Percentiles rank a stretch among this genome's conserved stretches.
Evolutionary conservation across 2,113 vertebrate genomes (phyloP).

Genomic region (Heloderma charlesbogerti): DNA sequence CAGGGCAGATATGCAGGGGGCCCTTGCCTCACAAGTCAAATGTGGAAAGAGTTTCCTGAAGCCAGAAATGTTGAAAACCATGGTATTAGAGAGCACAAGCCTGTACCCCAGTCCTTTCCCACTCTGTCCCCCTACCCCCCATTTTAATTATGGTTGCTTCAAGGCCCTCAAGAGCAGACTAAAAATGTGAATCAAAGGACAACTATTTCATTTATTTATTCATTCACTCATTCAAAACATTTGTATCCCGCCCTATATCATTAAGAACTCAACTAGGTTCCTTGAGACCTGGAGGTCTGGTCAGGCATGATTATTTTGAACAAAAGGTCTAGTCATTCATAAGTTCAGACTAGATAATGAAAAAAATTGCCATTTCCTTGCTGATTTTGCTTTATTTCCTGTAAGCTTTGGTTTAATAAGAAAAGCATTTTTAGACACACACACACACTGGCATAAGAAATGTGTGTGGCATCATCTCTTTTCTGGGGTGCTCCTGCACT

Average conservation of each 20-base stretch:
- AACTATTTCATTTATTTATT: too few relatives aligned
- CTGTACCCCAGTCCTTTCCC: neutral
- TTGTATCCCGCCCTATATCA: too few relatives aligned
- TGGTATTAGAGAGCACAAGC: neutral
- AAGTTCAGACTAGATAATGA: neutral
- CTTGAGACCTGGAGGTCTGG: neutral
- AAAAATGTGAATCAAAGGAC: neutral
- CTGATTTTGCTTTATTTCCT: conserved; percentile 19
- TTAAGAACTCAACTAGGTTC: too few relatives aligned
- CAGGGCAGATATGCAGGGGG: neutral
- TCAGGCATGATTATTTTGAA: conserved; percentile 15
- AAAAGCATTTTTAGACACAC: neutral
- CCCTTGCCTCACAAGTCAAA: neutral
- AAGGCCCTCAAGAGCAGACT: neutral
- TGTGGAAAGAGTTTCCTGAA: neutral
- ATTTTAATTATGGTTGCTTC: neutral
- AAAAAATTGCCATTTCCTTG: conserved; percentile 16
- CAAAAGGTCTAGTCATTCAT: neutral
- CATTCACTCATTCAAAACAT: too few relatives aligned
- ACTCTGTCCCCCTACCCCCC: too few relatives aligned
- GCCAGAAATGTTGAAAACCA: neutral
- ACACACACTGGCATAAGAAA: neutral
- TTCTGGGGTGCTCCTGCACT: neutral
- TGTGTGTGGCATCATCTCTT: neutral
- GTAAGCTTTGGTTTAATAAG: neutral